Percentiles rank a stretch among this genome's conserved stretches.
Evolutionary conservation across 1,140 invertebrate species (phyloP).

Genomic region (Drosophila lacertosa): DNA sequence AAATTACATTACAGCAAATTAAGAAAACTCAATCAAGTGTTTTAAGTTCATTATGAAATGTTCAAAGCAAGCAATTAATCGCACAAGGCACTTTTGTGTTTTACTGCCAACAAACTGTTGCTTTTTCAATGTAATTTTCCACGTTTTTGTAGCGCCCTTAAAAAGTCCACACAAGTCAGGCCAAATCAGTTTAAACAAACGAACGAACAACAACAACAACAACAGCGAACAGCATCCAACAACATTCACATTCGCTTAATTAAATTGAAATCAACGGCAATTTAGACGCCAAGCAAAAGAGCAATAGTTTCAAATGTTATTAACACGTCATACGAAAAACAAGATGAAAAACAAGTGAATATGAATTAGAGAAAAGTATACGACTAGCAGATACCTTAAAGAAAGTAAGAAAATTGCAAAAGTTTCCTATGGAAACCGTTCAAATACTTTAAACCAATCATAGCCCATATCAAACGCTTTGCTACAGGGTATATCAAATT

Average conservation of each 20-base stretch:
- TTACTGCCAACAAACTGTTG: background rate
- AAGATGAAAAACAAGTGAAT: conserved; percentile 14
- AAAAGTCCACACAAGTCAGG: conserved; percentile 18
- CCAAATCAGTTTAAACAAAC: conserved; percentile 13
- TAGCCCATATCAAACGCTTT: too few relatives aligned
- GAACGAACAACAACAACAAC: conserved; percentile 1
- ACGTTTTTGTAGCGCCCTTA: conserved; percentile 16
- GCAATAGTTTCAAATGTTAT: conserved; percentile 65
- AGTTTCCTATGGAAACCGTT: too few relatives aligned
- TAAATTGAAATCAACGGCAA: conserved; percentile 80
- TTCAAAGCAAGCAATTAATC: background rate
- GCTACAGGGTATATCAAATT: conserved; percentile 9
- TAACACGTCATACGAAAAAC: conserved; percentile 61
- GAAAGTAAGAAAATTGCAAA: too few relatives aligned
- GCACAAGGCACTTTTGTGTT: background rate
- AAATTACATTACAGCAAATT: too few relatives aligned
- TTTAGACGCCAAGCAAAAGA: conserved; percentile 55
- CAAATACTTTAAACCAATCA: too few relatives aligned
- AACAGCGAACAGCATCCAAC: conserved; percentile 1
- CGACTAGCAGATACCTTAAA: conserved; percentile 23
- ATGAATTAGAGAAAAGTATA: background rate
- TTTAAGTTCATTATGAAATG: too few relatives aligned
- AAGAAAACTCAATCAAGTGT: too few relatives aligned
- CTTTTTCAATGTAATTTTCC: conserved; percentile 5
- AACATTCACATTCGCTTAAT: conserved; percentile 58